Evolutionary conservation across 2,797 vertebrate species (phyloP), one percentile per base, ranked within the genome.

Genomic region (Spinus olivaceus): DNA sequence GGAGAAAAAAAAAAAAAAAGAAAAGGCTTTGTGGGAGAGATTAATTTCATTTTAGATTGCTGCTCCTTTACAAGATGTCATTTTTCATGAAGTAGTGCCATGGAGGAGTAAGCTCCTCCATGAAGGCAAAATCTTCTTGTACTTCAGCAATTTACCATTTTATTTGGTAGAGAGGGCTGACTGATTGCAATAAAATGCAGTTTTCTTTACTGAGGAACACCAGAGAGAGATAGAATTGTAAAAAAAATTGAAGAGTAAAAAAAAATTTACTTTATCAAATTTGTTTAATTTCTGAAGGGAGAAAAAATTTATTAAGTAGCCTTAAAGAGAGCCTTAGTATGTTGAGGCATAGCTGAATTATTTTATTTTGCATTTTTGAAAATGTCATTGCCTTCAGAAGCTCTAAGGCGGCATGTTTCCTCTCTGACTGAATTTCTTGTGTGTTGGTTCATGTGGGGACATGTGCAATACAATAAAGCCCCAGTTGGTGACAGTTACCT

Each of bases 401-500:
- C 15, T 35, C 54, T 15, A 57, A 57, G 54, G 21, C 5, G 9
- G 14, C n/a, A 24, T 17, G 54, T 56, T 33, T 33, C n/a, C n/a
- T 56, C n/a, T 33, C 0, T 33, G 54, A 33, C n/a, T 56, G n/a
- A 33, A 32, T 69, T 56, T 60, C 28, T 60, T 20, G 16, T 18
- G 14, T 59, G 25, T 50, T 50, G 41, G 17, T 66, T 39, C 61
- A 30, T 17, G 54, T 35, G 5, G n/a, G n/a, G 21, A 23, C 14
- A 3, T 0, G 1, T n/a, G 65, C 30, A 35, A 5, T n/a, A 10
- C 1, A 1, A 10, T 42, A 46, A 65, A 53, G 4, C 8, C 12
- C 27, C 24, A 23, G 25, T 0, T 51, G 53, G 44, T 46, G 3
- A 18, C 47, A 84, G 21, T 28, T 41, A n/a, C 28, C 10, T n/a